These are phyloP conservation scores for Penaeus monodon DNA, from an alignment of 2,888 invertebrate genomes.

Conservation along the genomic window DNA sequence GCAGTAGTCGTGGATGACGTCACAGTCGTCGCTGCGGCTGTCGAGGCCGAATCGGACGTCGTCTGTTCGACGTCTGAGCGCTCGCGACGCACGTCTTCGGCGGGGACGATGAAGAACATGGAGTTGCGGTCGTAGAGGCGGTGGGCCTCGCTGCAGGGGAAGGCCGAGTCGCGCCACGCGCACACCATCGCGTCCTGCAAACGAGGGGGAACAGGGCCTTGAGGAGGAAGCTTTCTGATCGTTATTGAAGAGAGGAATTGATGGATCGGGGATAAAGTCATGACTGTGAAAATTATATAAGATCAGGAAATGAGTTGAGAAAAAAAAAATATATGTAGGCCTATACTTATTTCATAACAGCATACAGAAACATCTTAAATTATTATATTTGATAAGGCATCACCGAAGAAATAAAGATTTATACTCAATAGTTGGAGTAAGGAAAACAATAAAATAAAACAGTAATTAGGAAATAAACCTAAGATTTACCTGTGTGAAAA, in stretches of 20 bases:
- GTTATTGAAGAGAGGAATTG: too few species aligned
- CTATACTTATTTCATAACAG: too few species aligned
- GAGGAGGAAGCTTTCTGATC: background rate
- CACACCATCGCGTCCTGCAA: constrained; percentile 65
- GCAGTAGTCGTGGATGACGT: background rate
- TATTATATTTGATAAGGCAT: too few species aligned
- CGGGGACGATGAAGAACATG: constrained; percentile 61
- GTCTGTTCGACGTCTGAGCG: background rate
- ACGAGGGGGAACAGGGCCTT: background rate
- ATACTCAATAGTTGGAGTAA: background rate
- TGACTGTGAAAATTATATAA: too few species aligned
- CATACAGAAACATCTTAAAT: too few species aligned
- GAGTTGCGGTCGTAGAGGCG: constrained; percentile 64
- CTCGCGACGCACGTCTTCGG: constrained; percentile 44
- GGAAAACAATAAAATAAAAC: background rate
- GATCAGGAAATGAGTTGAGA: background rate
- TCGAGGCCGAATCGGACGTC: background rate
- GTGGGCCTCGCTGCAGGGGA: constrained; percentile 63
- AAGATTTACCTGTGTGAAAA: constrained; percentile 58
- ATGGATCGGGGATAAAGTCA: background rate
- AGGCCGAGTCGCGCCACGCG: constrained; percentile 56
- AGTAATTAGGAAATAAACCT: background rate
- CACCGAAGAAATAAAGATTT: background rate
- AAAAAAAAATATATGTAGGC: background rate
- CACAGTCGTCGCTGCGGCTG: background rate